A percentile compares a stretch with the other conserved stretches of the same genome.
phyloP scores from a whole-genome alignment of 2,113 vertebrate species.

The Addax nasomaculatus region DNA sequence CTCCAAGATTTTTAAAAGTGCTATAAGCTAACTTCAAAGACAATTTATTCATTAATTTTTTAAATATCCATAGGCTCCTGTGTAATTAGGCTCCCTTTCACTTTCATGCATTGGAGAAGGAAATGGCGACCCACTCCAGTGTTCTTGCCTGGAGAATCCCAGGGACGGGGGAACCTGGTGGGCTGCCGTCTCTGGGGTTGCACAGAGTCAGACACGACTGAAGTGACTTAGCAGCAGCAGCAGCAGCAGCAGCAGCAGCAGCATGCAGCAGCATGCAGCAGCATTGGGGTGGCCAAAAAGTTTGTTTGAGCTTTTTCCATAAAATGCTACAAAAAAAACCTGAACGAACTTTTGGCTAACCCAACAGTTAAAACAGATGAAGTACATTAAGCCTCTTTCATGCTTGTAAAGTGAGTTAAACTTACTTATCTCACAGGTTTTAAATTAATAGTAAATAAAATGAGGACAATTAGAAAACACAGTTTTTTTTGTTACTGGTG shows the following conservation, averaged over 20 bases:
- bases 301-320: background rate
- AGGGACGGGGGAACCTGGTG: no score
- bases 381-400: background rate
- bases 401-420: background rate
- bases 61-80: background rate
- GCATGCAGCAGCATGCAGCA: background rate
- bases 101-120: no score
- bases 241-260: no score
- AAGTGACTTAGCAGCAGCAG: no score
- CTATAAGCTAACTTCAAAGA: background rate
- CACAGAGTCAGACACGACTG: no score
- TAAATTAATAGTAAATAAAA: background rate
- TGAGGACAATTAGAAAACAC: background rate
- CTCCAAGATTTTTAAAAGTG: background rate
- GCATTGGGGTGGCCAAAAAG: background rate
- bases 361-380: background rate
- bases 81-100: background rate
- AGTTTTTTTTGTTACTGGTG: background rate
- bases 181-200: no score
- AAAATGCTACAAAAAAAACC: background rate
- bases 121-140: no score
- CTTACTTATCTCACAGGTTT: background rate
- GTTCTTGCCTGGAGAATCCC: no score
- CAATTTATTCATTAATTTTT: slow-evolving; percentile 1
- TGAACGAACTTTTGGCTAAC: background rate